Conservation (phyloP, 2,888 invertebrate species). For the Phorcus lineatus region DNA sequence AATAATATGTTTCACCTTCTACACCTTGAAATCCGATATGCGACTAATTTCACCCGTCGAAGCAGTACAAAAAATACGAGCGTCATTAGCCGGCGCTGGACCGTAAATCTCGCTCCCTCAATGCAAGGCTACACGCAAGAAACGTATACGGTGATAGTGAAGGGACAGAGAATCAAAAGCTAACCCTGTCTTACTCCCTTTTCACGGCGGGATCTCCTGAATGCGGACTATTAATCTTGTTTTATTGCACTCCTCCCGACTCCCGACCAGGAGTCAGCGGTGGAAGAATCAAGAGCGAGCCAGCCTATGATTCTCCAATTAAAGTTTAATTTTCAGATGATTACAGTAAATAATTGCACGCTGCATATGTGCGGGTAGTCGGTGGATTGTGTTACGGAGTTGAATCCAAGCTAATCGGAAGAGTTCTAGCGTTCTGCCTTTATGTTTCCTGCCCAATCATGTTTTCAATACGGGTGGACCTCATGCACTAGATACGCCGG, state of each 20-base stretch:
- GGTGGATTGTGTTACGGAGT: neutral
- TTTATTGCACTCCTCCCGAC: constrained; percentile 6
- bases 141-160: neutral
- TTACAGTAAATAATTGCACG: constrained; percentile 22
- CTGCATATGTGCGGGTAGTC: constrained; percentile 12
- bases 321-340: constrained; percentile 25
- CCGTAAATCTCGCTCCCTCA: constrained; percentile 2
- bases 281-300: neutral
- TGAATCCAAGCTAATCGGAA: neutral
- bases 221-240: constrained; percentile 12
- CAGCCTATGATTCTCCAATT: constrained; percentile 13
- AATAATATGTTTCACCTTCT: constrained; percentile 33
- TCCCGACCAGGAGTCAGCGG: neutral
- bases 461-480: constrained; percentile 15
- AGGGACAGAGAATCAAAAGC: constrained; percentile 3
- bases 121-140: constrained; percentile 14
- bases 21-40: constrained; percentile 34
- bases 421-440: neutral
- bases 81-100: constrained; percentile 30
- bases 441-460: constrained; percentile 16
- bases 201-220: neutral
- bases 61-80: constrained; percentile 35
- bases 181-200: constrained; percentile 7
- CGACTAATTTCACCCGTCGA: constrained; percentile 31
- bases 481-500: neutral